Conservation (phyloP, 2,888 invertebrate species). For the Heliothis peltigera region DNA sequence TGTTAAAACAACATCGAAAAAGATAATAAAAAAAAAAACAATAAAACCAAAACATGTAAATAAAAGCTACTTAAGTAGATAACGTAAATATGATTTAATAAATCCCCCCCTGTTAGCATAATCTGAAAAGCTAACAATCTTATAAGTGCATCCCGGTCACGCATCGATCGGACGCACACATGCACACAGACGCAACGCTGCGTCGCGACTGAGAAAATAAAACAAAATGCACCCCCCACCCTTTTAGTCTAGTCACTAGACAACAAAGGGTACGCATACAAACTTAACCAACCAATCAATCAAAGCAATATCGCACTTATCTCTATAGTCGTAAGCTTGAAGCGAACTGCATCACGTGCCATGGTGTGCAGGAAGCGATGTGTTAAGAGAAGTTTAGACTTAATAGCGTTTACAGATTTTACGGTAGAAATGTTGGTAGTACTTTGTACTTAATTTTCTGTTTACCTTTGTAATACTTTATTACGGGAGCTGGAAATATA, state of each 20-base stretch:
- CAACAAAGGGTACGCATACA: slow-evolving; percentile 84
- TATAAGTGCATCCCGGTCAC: slow-evolving; percentile 72
- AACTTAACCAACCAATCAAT: slow-evolving; percentile 61
- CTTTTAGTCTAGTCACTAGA: slow-evolving; percentile 84
- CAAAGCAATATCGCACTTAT: slow-evolving; percentile 64
- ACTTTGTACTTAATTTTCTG: slow-evolving; percentile 43
- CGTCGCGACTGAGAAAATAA: slow-evolving; percentile 81
- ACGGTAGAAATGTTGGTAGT: slow-evolving; percentile 71
- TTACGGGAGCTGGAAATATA: slow-evolving; percentile 7
- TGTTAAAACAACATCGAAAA: too few species aligned
- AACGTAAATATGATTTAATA: slow-evolving; percentile 38
- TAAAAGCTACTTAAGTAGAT: slow-evolving; percentile 9
- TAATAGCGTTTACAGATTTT: slow-evolving; percentile 87
- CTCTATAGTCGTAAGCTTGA: slow-evolving; percentile 33
- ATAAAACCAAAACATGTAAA: slow-evolving; percentile 2
- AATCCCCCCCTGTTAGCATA: slow-evolving; percentile 34
- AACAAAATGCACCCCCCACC: slow-evolving; percentile 83
- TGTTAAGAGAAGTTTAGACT: slow-evolving; percentile 84
- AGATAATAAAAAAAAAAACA: not conserved
- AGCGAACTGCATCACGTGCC: slow-evolving; percentile 36
- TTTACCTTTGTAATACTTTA: slow-evolving; percentile 23
- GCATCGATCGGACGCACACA: slow-evolving; percentile 72
- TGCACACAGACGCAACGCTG: slow-evolving; percentile 54
- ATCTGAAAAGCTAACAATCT: slow-evolving; percentile 51
- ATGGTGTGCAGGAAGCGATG: slow-evolving; percentile 78